phyloP scores from a whole-genome alignment of 2,888 invertebrate genomes.

The Tetramorium bicarinatum region DNA sequence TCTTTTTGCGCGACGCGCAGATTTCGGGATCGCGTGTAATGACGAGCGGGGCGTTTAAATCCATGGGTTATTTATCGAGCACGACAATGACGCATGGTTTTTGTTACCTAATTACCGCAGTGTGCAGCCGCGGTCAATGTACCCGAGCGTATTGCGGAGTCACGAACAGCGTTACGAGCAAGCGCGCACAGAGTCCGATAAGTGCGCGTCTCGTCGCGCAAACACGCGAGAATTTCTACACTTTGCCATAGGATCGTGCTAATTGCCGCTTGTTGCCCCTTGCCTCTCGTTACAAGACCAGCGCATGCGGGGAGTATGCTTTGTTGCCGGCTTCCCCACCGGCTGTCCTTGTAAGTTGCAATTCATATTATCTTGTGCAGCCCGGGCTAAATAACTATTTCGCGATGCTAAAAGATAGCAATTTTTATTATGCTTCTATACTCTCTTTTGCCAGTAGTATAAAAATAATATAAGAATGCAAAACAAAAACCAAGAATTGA shows the following conservation, averaged over 20 bases:
- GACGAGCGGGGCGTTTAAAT: not conserved
- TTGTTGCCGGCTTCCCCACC: constrained; percentile 12
- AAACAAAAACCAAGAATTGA: not conserved
- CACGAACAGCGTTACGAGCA: constrained; percentile 55
- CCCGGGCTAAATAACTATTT: not conserved
- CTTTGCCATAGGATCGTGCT: constrained; percentile 33
- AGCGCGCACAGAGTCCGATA: constrained; percentile 60
- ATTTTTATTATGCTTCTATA: not conserved
- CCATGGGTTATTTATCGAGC: not conserved
- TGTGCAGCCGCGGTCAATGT: constrained; percentile 60
- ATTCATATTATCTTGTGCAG: not conserved
- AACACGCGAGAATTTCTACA: constrained; percentile 55
- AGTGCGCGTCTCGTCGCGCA: constrained; percentile 60
- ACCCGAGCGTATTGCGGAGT: constrained; percentile 57
- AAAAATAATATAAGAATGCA: not conserved
- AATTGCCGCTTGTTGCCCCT: constrained; percentile 43
- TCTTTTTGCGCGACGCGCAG: not conserved
- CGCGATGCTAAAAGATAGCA: not conserved
- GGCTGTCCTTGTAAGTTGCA: constrained; percentile 11
- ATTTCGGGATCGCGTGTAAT: constrained; percentile 6
- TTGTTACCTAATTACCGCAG: constrained; percentile 56
- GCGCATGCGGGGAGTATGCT: not conserved
- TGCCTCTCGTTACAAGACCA: not conserved
- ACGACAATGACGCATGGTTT: constrained; percentile 13
- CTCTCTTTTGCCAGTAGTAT: not conserved